Conservation (phyloP, 1,140 invertebrate species). For the Sminthurinus signatus region DNA sequence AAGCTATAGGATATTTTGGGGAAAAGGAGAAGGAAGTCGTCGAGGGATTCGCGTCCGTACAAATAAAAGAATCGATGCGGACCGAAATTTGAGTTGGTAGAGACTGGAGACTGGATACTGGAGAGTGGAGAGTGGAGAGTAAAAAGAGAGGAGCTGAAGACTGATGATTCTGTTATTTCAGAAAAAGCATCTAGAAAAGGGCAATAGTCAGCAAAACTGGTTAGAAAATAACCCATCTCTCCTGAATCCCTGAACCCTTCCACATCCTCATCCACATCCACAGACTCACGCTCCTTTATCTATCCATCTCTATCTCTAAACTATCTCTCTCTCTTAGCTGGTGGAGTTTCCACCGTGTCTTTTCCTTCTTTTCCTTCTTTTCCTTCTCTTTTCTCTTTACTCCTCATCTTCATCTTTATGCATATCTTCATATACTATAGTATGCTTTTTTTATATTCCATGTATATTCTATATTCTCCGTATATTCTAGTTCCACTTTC, state of each 20-base stretch:
- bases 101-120: too few species aligned
- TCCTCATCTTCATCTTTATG: not conserved
- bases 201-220: conserved; percentile 40
- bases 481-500: too few species aligned
- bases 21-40: conserved; percentile 5
- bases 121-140: too few species aligned
- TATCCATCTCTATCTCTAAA: conserved; percentile 9
- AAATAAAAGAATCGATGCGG: conserved; percentile 27
- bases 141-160: conserved; percentile 28
- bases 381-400: conserved; percentile 2
- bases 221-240: conserved; percentile 29
- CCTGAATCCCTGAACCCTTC: conserved; percentile 11
- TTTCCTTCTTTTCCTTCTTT: conserved; percentile 4
- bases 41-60: conserved; percentile 18
- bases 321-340: too few species aligned
- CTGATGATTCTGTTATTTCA: conserved; percentile 37
- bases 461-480: too few species aligned
- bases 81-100: conserved; percentile 29
- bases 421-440: too few species aligned
- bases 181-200: too few species aligned
- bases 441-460: too few species aligned
- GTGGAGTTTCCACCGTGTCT: not conserved
- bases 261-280: too few species aligned
- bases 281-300: conserved; percentile 8
- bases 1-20: conserved; percentile 9